Base-by-base conservation (phyloP, 2,113 vertebrate species). In the Lepidothrix coronata region DNA sequence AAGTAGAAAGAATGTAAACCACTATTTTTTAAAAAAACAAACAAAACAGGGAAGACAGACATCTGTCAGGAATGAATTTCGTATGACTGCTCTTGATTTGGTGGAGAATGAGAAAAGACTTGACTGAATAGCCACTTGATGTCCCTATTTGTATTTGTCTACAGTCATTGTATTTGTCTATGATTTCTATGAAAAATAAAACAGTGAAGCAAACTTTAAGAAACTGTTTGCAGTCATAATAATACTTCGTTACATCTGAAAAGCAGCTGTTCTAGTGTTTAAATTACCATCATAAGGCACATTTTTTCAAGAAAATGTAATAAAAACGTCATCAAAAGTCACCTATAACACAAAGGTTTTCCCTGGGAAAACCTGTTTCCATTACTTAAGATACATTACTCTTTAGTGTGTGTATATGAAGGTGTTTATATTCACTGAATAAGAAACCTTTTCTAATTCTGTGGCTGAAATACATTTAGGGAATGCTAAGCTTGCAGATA, bases 241-340 rank as follows among this genome's bases (percentile, higher is more conserved):
- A 68, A 4, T 63, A 61, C 19, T 79, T 52, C 55, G 48, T 84
- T 58, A 70, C 43, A 58, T 74, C 78, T 74, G 59, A 76, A 95
- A 92, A 89, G 70, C 70, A 95, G 84, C 37, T 94, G 87, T 88
- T 96, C 51, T 35, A 88, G 28, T 70, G 62, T 65, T 77, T 95
- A 85, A 88, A 96, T 90, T 95, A 39, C 75, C 79, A 90, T 80
- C 75, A 89, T 77, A 94, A 88, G 75, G 51, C 39, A 80, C 59
- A 88, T 90, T 75, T 86, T 82, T 95, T 87, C 84, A 80, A 94
- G 55, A 59, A 88, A 94, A 54, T 18, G 46, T 51, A 79, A 71
- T 91, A 71, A 91, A 93, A 92, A 83, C 79, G 73, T 91, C 67
- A 89, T 85, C 76, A 91, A 41, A 91, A 93, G 72, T 86, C 75